Conservation (phyloP, 2,888 invertebrate species). For the Dryobota labecula region DNA sequence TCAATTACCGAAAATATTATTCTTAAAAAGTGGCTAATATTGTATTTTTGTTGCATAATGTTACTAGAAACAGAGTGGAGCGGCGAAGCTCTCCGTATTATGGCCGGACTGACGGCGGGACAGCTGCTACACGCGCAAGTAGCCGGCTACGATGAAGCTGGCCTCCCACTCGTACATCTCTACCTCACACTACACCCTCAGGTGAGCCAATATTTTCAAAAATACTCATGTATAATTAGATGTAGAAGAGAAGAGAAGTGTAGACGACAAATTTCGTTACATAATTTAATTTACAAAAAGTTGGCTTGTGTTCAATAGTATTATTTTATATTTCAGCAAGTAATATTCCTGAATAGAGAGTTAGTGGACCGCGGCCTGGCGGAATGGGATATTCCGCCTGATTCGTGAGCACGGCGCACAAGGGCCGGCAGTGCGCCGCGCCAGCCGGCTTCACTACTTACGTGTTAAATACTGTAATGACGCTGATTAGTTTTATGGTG, state of each 20-base stretch:
- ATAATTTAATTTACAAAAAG: constrained; percentile 1
- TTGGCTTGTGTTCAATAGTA: constrained; percentile 42
- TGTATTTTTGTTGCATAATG: not conserved
- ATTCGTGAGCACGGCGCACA: constrained; percentile 80
- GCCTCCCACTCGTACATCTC: constrained; percentile 95
- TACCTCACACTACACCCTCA: constrained; percentile 94
- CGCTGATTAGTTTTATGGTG: constrained; percentile 82
- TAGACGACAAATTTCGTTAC: constrained; percentile 45
- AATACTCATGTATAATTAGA: too few relatives aligned
- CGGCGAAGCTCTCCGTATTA: constrained; percentile 94
- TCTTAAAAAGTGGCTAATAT: not conserved
- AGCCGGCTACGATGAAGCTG: constrained; percentile 94
- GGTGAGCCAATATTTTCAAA: constrained; percentile 81
- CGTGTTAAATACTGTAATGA: constrained; percentile 68
- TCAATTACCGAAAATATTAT: not conserved
- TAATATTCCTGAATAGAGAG: constrained; percentile 96
- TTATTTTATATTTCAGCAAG: constrained; percentile 90
- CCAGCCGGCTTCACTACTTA: constrained; percentile 59
- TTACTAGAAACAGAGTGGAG: constrained; percentile 92
- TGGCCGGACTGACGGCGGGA: constrained; percentile 95
- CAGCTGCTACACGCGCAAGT: constrained; percentile 97
- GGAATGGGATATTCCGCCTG: constrained; percentile 91
- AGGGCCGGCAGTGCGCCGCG: constrained; percentile 44
- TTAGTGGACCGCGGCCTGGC: constrained; percentile 96
- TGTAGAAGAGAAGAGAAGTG: too few relatives aligned